Percentiles rank a stretch among this genome's conserved stretches.
Evolutionary conservation across 2,797 vertebrate species (phyloP).

Genomic region (Hapalemur alaotrensis): DNA sequence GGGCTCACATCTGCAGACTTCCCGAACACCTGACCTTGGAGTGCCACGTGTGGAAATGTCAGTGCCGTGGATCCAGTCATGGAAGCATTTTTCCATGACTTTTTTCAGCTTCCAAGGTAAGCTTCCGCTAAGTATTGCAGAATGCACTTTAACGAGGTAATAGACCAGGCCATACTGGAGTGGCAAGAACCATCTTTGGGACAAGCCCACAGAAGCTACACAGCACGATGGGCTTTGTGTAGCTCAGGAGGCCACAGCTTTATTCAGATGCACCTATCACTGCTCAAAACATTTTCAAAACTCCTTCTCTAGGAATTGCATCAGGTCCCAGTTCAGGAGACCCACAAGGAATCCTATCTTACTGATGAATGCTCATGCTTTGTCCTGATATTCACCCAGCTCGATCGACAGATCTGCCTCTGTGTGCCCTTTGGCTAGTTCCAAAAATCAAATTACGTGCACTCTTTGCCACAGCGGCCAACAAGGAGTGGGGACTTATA

Average conservation of each 20-base stretch:
- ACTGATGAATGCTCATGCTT: background rate
- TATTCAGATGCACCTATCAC: background rate
- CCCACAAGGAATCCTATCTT: background rate
- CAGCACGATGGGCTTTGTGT: background rate
- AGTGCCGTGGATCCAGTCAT: fast-evolving
- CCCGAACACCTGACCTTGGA: background rate
- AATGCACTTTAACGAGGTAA: background rate
- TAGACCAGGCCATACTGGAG: background rate
- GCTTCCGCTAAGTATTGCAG: background rate
- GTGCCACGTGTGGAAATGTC: background rate
- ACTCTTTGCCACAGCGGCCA: background rate
- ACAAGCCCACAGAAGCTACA: background rate
- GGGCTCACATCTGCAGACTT: background rate
- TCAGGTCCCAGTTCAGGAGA: background rate
- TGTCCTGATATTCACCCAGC: background rate
- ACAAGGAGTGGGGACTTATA: background rate
- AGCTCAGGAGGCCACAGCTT: background rate
- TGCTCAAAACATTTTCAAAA: background rate
- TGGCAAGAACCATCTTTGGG: background rate
- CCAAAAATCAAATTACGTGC: background rate
- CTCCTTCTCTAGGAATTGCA: background rate
- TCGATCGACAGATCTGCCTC: background rate
- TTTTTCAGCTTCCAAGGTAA: background rate
- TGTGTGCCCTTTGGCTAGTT: background rate
- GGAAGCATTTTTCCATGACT: background rate